Base-by-base conservation (phyloP, 2,113 vertebrate genomes). In the Petromus typicus region DNA sequence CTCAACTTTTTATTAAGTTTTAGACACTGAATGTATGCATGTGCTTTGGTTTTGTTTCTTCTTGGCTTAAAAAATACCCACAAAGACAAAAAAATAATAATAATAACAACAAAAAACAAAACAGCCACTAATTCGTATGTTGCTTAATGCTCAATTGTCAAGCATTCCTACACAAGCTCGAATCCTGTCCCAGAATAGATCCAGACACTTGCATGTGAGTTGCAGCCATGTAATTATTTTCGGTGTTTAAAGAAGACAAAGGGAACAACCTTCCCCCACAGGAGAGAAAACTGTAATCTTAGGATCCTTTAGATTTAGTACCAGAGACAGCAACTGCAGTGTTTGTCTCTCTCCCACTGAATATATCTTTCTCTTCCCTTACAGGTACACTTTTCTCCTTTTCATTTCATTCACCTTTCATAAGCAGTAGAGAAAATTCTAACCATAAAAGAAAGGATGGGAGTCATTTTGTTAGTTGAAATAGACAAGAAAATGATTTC, bases 391-490 rank as follows among this genome's bases (percentile, higher is more conserved):
- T 16, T 23, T 32, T 88, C 34, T 82, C 12, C 57, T 71, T 85
- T 80, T 27, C 61, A 45, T 94, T 95, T 89, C 32, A 32, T 78
- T 86, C 59, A 88, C 18, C 6, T 37, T 95, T 90, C n/a, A 37
- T 57, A 95, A 82, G 56, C 30, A 34, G 87, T 81, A 54, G 40
- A 93, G 80, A 84, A 45, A 86, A 69, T 37, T 64, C 67, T 90
- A 78, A 51, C 17, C 30, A 37, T 63, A 78, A 84, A 91, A 6
- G 13, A 76, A 40, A 43, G 23, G 32, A 96, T 20, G 16, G 51
- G 23, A 93, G 94, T 94, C 22, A 66, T 84, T 89, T 67, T 85
- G 18, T 85, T 91, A 64, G 22, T 51, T 40, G 43, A 95, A 93
- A 63, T n/a, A 87, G 67, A 34, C 51, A 93, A 88, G 45, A 86